Percentiles rank a stretch among this genome's conserved stretches.
phyloP scores from a whole-genome alignment of 2,113 vertebrate species.

The Varanus komodoensis region DNA sequence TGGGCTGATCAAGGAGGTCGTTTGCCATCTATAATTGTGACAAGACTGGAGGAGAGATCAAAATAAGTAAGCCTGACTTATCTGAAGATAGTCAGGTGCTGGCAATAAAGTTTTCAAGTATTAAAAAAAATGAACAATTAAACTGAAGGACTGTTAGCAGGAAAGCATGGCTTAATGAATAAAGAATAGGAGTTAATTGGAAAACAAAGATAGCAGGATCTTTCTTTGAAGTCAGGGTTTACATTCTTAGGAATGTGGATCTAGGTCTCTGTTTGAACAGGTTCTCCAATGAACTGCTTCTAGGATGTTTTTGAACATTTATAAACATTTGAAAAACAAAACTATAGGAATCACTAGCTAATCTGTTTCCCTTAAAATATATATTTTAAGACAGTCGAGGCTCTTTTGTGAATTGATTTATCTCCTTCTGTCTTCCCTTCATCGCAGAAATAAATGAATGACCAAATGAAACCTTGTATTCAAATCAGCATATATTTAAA shows the following conservation, averaged over 20 bases:
- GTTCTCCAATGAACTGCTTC: neutral
- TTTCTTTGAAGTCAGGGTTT: conserved; percentile 9
- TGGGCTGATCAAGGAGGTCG: conserved; percentile 6
- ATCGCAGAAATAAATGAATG: neutral
- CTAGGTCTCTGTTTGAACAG: neutral
- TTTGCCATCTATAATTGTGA: conserved; percentile 38
- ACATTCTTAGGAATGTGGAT: neutral
- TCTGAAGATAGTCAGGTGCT: neutral
- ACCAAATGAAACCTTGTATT: neutral
- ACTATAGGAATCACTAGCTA: neutral
- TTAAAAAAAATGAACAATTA: neutral
- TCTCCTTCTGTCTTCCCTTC: neutral
- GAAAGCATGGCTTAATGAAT: neutral
- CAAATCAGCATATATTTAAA: neutral
- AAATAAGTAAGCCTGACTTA: conserved; percentile 18
- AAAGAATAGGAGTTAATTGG: conserved; percentile 5
- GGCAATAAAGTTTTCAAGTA: conserved; percentile 21
- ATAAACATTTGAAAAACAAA: neutral
- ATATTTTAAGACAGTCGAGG: neutral
- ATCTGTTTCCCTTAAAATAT: neutral
- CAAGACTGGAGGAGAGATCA: neutral
- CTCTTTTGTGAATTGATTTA: neutral
- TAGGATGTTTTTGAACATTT: neutral
- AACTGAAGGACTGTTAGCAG: neutral
- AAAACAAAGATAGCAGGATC: conserved; percentile 8